phyloP scores from a whole-genome alignment of 2,797 vertebrate genomes.

The Corythornis leucogaster region DNA sequence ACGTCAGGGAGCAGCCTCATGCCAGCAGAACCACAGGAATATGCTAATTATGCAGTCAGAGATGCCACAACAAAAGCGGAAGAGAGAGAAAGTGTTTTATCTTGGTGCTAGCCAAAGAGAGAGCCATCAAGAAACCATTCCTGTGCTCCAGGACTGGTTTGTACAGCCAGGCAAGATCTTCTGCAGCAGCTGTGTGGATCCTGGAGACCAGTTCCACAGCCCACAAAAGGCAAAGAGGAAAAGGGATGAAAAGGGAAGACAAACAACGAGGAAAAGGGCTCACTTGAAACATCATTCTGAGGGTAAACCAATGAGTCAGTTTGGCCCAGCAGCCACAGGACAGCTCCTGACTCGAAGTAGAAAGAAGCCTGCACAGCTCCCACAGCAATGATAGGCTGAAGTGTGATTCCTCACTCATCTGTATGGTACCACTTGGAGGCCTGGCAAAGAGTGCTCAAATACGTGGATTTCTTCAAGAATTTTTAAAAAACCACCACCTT shows the following conservation, averaged over 20 bases:
- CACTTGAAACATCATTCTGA: not conserved
- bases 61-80: not conserved
- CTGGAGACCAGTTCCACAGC: not conserved
- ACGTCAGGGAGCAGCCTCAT: not conserved
- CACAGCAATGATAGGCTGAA: not conserved
- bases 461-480: not conserved
- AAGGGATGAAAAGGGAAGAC: not conserved
- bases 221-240: not conserved
- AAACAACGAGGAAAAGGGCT: not conserved
- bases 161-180: not conserved
- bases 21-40: slow-evolving; percentile 9
- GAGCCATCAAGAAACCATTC: not conserved
- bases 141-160: not conserved
- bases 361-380: not conserved
- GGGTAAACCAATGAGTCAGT: not conserved
- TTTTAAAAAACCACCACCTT: not conserved
- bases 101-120: not conserved
- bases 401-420: not conserved
- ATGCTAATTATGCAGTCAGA: not conserved
- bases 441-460: not conserved
- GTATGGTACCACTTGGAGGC: not conserved
- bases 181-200: accelerated
- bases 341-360: accelerated
- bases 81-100: not conserved
- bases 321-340: not conserved